phyloP scores from a whole-genome alignment of 2,888 invertebrate genomes.

The Cheiracanthium punctorium region DNA sequence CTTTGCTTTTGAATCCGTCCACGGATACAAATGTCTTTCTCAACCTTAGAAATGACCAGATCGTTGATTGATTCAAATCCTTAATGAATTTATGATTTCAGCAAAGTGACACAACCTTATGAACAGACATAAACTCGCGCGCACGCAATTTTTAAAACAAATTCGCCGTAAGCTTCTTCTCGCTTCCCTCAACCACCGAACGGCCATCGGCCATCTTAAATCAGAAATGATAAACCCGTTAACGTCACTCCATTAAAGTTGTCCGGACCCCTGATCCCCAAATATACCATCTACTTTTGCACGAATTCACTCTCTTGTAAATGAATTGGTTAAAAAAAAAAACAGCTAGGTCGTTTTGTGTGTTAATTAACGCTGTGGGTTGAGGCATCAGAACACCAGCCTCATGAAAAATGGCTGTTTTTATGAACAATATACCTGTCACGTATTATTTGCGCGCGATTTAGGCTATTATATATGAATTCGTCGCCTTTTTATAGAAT shows the following conservation, averaged over 20 bases:
- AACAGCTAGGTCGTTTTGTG: slow-evolving; percentile 28
- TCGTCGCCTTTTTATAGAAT: slow-evolving; percentile 23
- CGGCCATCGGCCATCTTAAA: not conserved
- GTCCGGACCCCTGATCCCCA: not conserved
- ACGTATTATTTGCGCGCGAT: slow-evolving; percentile 40
- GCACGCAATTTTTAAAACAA: not conserved
- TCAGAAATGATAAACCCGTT: not conserved
- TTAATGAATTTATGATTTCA: too few species aligned
- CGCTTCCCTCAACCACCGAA: not conserved
- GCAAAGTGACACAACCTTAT: too few species aligned
- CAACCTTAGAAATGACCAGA: too few species aligned
- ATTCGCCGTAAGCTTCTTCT: not conserved
- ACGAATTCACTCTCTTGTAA: slow-evolving; percentile 17
- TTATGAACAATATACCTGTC: slow-evolving; percentile 13
- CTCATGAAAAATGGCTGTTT: slow-evolving; percentile 39
- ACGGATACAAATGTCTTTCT: too few species aligned
- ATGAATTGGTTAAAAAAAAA: not conserved
- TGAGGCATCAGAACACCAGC: not conserved
- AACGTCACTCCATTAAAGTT: slow-evolving; percentile 15
- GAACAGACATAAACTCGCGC: not conserved
- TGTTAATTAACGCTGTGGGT: slow-evolving; percentile 36
- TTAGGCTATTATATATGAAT: slow-evolving; percentile 36
- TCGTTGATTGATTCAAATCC: too few species aligned
- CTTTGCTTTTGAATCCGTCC: too few species aligned
- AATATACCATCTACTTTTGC: slow-evolving; percentile 34